phyloP scores from a whole-genome alignment of 2,797 vertebrate genomes.

The Lagorchestes hirsutus region DNA sequence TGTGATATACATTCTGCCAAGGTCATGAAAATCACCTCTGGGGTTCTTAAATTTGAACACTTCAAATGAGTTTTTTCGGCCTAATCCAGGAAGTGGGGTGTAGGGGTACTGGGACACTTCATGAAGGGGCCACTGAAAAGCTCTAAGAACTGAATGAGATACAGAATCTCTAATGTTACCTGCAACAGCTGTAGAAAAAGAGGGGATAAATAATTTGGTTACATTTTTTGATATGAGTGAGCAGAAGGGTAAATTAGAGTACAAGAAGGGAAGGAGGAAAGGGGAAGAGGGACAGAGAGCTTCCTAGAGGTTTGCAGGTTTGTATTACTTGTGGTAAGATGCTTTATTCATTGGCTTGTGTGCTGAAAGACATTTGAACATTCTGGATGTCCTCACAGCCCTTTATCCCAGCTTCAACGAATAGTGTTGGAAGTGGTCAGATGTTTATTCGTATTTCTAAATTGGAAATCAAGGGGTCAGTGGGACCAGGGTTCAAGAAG shows the following conservation, averaged over 20 bases:
- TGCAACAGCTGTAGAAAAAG: neutral
- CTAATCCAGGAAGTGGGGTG: neutral
- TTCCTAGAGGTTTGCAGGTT: constrained; percentile 23
- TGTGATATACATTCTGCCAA: neutral
- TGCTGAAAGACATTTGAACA: constrained; percentile 36
- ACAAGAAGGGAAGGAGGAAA: neutral
- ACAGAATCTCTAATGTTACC: neutral
- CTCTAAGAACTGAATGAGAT: neutral
- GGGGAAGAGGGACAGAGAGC: neutral
- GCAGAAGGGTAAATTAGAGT: neutral
- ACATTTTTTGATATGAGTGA: neutral
- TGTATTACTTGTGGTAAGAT: constrained; percentile 24
- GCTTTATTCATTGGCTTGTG: neutral
- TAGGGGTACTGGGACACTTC: neutral
- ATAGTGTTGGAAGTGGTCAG: constrained; percentile 36
- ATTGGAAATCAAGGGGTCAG: constrained; percentile 55
- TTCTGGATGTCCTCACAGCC: neutral
- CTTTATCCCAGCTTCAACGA: constrained; percentile 13
- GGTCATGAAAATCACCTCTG: constrained; percentile 19
- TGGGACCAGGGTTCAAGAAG: constrained; percentile 27
- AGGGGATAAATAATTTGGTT: neutral
- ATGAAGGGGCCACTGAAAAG: neutral
- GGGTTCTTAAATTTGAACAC: constrained; percentile 7
- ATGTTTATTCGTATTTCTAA: constrained; percentile 54
- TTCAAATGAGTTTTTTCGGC: constrained; percentile 43